Percentiles rank a stretch among this genome's conserved stretches.
phyloP scores from a whole-genome alignment of 2,113 vertebrate genomes.

The Mustela lutreola region DNA sequence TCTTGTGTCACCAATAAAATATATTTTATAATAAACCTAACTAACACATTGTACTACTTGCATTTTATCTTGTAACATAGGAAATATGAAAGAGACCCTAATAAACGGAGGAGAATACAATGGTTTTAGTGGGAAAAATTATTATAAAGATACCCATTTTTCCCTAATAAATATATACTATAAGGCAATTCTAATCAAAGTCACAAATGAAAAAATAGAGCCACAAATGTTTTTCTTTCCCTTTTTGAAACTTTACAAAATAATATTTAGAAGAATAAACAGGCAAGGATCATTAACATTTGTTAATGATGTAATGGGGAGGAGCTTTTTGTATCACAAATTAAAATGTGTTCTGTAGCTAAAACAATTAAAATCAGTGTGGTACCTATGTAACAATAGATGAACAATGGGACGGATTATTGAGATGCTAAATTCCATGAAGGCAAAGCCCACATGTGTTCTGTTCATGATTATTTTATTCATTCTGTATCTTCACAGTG shows the following conservation, averaged over 20 bases:
- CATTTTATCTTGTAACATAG: not conserved
- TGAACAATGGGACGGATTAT: not conserved
- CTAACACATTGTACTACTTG: not conserved
- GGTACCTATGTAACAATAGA: not conserved
- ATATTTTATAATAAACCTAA: not conserved
- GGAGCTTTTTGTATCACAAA: not conserved
- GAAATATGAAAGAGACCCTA: not conserved
- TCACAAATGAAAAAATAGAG: not conserved
- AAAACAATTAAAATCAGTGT: not conserved
- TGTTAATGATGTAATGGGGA: not conserved
- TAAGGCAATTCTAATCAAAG: not conserved
- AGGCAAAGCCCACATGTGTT: not conserved
- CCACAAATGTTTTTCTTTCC: not conserved
- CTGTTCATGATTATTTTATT: not conserved
- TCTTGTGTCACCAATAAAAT: not conserved
- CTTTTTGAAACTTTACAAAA: not conserved
- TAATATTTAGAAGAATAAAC: not conserved
- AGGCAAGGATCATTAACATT: not conserved
- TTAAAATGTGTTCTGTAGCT: not conserved
- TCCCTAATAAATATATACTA: not conserved
- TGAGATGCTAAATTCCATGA: not conserved
- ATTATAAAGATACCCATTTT: not conserved
- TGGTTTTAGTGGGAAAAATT: not conserved
- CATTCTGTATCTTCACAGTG: not conserved
- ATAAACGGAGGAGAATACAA: not conserved